Percentiles rank a stretch among this genome's conserved stretches.
Conservation (phyloP, 2,888 invertebrate species). For the Limnephilus auricula region DNA sequence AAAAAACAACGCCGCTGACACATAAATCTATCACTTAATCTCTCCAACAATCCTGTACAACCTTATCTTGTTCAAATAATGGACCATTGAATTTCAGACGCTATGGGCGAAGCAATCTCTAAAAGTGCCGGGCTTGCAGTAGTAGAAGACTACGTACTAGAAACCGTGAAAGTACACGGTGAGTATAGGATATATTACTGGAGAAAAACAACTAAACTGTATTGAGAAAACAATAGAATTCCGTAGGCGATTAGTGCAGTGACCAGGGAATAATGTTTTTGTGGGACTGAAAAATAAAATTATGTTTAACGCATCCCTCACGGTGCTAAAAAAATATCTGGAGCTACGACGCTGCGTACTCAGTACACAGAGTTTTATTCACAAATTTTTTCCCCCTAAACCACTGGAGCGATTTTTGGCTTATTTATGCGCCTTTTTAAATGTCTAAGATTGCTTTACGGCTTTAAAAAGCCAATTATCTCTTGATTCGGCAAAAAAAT, state of each 20-base stretch:
- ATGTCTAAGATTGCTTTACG: no score
- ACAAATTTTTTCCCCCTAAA: no score
- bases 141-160: background rate
- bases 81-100: background rate
- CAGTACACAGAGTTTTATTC: no score
- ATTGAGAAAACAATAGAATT: conserved; percentile 17
- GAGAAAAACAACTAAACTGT: background rate
- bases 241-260: background rate
- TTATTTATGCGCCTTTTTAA: no score
- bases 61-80: conserved; percentile 22
- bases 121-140: background rate
- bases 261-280: background rate
- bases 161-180: background rate
- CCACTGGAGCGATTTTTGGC: no score
- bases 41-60: background rate
- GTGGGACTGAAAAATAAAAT: background rate
- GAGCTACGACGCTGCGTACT: no score
- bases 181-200: background rate
- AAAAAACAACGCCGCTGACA: background rate
- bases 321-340: no score
- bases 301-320: background rate
- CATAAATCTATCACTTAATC: background rate
- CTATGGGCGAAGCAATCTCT: conserved; percentile 5
- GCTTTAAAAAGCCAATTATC: no score
- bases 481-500: no score